Evolutionary conservation across 2,113 vertebrate species (phyloP), one percentile per base, ranked within the genome.

Genomic region (Spea bombifrons): DNA sequence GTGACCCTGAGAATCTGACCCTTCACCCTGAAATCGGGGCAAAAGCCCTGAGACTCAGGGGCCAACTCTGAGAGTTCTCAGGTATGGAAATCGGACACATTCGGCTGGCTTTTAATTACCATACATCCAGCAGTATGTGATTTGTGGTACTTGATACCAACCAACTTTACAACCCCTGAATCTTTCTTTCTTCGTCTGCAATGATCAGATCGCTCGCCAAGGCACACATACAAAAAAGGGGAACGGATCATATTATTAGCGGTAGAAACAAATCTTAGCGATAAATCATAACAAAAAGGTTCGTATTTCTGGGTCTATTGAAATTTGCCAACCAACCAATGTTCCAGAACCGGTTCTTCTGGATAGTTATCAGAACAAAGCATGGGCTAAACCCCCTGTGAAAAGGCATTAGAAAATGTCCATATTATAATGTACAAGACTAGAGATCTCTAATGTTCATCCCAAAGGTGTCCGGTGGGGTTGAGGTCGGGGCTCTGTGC

Each of bases 131-230:
- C 55, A 57, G 55, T 57, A 57, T 57, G 7, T 57, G 45, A 67
- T 30, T 44, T 13, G 52, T 7, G 52, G 44, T 43, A 61, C 59
- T 55, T 15, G 55, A 77, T 76, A 70, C 52, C 5, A 7, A 16
- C 66, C 66, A 48, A n/a, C 66, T 8, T 5, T 7, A 9, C 49
- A 76, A 69, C 68, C 55, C 45, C 50, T 59, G 52, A 76, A 76
- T 76, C 75, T 76, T 76, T 76, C 53, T 69, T 66, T 13, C 66
- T 57, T 49, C 5, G 52, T 76, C 61, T 45, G 15, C 66, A 69
- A 43, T 44, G 75, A 76, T 59, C 66, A 49, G 49, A 61, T 76
- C 48, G 57, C 50, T 30, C 53, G 45, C 75, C 66, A 49, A 17
- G 75, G 53, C 52, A 47, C 15, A 43, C 12, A 57, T 7, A 57